phyloP scores from a whole-genome alignment of 2,888 invertebrate species.

The Fissipunctia ypsillon region DNA sequence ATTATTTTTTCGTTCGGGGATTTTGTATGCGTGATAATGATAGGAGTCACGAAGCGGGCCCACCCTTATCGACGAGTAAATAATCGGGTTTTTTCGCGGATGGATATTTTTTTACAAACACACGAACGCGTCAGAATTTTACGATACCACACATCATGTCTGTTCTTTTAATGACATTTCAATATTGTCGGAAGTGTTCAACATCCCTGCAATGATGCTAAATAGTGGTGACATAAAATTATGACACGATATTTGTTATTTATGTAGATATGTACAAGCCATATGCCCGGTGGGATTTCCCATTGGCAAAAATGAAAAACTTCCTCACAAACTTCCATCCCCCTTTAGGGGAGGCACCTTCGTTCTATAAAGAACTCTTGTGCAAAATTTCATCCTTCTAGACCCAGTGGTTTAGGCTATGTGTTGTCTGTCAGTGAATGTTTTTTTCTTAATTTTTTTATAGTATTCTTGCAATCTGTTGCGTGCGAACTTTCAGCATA shows the following conservation, averaged over 20 bases:
- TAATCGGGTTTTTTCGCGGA: constrained; percentile 20
- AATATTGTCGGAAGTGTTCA: constrained; percentile 15
- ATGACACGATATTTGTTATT: neutral
- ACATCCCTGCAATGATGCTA: neutral
- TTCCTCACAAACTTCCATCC: neutral
- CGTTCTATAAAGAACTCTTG: too few species aligned
- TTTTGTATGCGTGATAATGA: constrained; percentile 20
- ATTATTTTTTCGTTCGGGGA: neutral
- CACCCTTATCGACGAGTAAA: constrained; percentile 4
- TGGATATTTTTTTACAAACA: constrained; percentile 19
- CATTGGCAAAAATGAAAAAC: neutral
- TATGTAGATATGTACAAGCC: too few species aligned
- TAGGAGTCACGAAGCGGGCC: constrained; percentile 15
- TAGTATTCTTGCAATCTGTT: too few species aligned
- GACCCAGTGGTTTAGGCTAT: too few species aligned
- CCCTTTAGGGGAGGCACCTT: neutral
- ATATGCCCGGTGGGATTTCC: neutral
- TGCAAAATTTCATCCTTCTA: too few species aligned
- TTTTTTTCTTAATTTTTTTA: too few species aligned
- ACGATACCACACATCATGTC: constrained; percentile 3
- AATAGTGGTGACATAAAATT: constrained; percentile 7
- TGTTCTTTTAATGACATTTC: neutral
- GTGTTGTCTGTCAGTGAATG: neutral
- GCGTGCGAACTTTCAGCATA: too few species aligned
- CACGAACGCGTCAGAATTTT: constrained; percentile 16